Base-by-base conservation (phyloP, 1,140 invertebrate species). In the Drosophila grimshawi region DNA sequence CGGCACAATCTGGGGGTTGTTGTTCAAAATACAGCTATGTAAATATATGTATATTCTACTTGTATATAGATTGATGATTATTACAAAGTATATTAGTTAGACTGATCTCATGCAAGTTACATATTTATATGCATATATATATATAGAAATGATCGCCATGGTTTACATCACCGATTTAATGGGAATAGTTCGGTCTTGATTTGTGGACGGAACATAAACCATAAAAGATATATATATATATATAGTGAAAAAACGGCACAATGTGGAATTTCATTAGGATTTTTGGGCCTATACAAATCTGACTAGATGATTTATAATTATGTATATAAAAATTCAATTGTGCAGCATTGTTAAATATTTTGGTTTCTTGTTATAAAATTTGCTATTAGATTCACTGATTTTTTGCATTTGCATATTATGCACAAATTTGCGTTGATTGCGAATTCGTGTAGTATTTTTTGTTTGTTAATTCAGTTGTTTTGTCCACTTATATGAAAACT, bases 171-270 rank as follows among this genome's bases (percentile, higher is more conserved):
- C 48, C 8, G 48, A 29, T 52, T 52, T 4, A 19, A 49, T 32
- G 30, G 19, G 11, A 64, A 60, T 75, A 41, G 56, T 76, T 43
- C 67, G 78, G 46, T 32, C 63, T 48, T 66, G 11, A 52, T 61
- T 46, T 68, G 62, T 83, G 85, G 85, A 88, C 85, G 85, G 85
- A 80, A 81, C 85, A 68, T 57, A 81, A 81, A 83, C 49, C 62
- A 78, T 78, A 75, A 65, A 60, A 6, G 19, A 73, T 35, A 67
- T 61, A 69, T 41, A 68, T 52, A 29, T 35, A 62, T 45, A 32
- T 29, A 63, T 37, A 57, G n/a, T 10, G 43, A 52, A 33, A 77
- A 48, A 67, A 71, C 59, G 69, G 69, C 57, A 79, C 51, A 72
- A 60, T 76, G 48, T 51, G 49, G 41, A 57, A 41, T 74, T 61